Percentiles rank a stretch among this genome's conserved stretches.
Evolutionary conservation across 1,140 invertebrate genomes (phyloP).

Genomic region (Palaemon carinicauda): DNA sequence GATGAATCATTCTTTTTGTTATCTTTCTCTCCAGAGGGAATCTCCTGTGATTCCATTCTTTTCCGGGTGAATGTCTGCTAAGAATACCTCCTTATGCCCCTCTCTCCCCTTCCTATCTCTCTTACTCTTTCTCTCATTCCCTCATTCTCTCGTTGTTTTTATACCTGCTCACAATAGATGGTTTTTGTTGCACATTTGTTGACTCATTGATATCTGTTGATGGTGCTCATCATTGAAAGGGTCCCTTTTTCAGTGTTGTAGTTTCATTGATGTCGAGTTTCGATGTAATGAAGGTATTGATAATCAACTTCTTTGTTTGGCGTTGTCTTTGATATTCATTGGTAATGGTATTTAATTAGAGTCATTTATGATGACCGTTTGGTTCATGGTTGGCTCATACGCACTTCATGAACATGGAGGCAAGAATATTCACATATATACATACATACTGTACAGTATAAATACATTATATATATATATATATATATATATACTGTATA

Average conservation of each 20-base stretch:
- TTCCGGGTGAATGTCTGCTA: too few species aligned
- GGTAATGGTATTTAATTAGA: too few species aligned
- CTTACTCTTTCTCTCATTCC: background rate
- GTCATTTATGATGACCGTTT: too few species aligned
- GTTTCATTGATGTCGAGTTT: too few species aligned
- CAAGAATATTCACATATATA: background rate
- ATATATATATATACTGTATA: background rate
- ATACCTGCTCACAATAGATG: background rate
- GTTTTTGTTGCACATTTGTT: background rate
- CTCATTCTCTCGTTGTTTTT: background rate
- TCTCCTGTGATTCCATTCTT: background rate
- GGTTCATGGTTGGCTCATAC: too few species aligned
- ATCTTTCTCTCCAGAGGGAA: background rate
- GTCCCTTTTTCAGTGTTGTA: too few species aligned
- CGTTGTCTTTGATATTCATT: too few species aligned
- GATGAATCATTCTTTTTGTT: background rate
- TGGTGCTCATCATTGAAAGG: too few species aligned
- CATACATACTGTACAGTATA: conserved; percentile 26
- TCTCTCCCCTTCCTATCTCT: background rate
- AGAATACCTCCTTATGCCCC: too few species aligned
- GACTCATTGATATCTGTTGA: too few species aligned
- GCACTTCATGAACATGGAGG: background rate
- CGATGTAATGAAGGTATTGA: too few species aligned
- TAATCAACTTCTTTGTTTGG: too few species aligned
- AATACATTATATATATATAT: conserved; percentile 25